phyloP scores from a whole-genome alignment of 2,797 vertebrate genomes.

The Oreochromis grahami region DNA sequence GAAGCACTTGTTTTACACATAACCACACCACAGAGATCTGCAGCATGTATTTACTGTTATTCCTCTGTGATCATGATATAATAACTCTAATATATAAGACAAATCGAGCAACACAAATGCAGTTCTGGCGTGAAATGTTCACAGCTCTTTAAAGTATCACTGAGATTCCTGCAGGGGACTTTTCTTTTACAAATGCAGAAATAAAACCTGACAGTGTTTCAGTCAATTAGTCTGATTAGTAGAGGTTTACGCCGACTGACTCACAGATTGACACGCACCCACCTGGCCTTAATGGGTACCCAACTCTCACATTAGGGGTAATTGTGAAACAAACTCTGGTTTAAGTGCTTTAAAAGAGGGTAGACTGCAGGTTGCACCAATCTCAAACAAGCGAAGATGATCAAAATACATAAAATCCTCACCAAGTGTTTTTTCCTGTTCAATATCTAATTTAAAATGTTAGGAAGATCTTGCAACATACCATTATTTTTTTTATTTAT shows the following conservation, averaged over 20 bases:
- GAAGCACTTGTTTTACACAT: fast-evolving
- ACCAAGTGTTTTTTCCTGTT: background rate
- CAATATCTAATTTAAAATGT: background rate
- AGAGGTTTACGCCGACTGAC: background rate
- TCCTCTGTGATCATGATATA: background rate
- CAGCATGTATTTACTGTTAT: background rate
- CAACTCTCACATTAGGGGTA: background rate
- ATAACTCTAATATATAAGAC: background rate
- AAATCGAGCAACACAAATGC: background rate
- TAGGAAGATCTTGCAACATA: background rate
- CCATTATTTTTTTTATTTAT: background rate
- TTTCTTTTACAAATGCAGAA: background rate
- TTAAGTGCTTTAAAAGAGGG: background rate
- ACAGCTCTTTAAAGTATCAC: background rate
- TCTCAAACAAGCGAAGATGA: background rate
- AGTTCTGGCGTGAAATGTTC: background rate
- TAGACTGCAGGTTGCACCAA: background rate
- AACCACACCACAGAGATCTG: background rate
- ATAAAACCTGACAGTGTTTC: background rate
- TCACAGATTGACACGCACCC: background rate
- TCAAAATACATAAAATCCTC: background rate
- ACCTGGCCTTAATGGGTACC: background rate
- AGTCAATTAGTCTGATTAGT: background rate
- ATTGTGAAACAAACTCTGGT: background rate
- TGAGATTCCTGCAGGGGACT: background rate